Base-by-base conservation (phyloP, 1,140 invertebrate genomes). In the Procambarus clarkii region DNA sequence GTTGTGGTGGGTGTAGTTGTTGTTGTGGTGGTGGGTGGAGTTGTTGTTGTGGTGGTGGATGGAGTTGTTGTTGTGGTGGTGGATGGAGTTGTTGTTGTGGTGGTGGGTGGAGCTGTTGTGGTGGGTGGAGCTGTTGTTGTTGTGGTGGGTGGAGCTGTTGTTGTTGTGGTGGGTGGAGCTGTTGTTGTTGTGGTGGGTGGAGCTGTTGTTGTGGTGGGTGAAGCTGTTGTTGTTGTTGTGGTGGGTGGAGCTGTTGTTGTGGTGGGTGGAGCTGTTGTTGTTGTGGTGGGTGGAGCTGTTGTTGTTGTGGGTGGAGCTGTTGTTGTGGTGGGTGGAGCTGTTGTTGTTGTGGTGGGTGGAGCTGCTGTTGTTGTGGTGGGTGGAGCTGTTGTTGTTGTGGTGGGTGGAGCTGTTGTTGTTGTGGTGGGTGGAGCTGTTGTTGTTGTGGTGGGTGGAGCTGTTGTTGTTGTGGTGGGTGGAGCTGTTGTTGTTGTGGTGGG, bases 161-260 rank as follows among this genome's bases (percentile, higher is more conserved):
- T 11, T 71, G 84, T 86, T 15, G 71, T 86, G 34, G 84, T 24
- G 18, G 46, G 24, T 71, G 58, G 2, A n/a, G n/a, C n/a, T n/a
- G 21, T n/a, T 69, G n/a, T 78, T 8, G 76, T 78, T 24, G 46
- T 54, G 44, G 13, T 74, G 46, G 84, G 5, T 48, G 71, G 2
- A 54, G 84, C 4, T 50, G 84, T 76, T 2, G 69, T 34, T 15
- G 84, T 50, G 13, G 60, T 64, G 60, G 60, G 8, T 64, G n/a
- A n/a, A n/a, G n/a, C n/a, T n/a, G n/a, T n/a, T n/a, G 46, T 45
- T n/a, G 45, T 74, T 24, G 71, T 54, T 46, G 84, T 86, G 24
- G 46, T 18, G 24, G 83, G 46, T 46, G 71, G 50, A 76, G 15
- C n/a, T 82, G 44, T 54, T 54, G 50, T 5, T 8, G 80, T 13